phyloP scores from a whole-genome alignment of 2,797 vertebrate genomes.

The Merluccius polli region DNA sequence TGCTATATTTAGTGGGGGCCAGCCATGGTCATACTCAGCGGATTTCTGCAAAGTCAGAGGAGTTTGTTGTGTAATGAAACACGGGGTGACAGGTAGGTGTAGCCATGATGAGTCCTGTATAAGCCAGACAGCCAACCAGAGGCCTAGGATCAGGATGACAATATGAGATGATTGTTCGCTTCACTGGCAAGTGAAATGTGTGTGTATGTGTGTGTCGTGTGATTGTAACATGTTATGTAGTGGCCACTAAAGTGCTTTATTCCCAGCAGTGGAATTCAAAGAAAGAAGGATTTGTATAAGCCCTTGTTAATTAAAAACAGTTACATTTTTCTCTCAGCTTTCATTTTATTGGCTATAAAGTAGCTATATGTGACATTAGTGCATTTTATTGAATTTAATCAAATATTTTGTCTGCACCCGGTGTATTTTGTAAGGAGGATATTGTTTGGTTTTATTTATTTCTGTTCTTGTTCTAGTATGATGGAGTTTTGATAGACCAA shows the following conservation, averaged over 20 bases:
- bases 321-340: neutral
- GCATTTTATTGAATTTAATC: too few species aligned
- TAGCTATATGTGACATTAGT: too few species aligned
- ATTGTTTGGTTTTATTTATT: too few species aligned
- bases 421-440: too few species aligned
- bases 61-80: constrained; percentile 33
- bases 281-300: constrained; percentile 58
- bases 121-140: constrained; percentile 3
- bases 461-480: too few species aligned
- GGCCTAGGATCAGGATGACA: neutral
- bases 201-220: neutral
- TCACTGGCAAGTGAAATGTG: neutral
- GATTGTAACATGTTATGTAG: constrained; percentile 5
- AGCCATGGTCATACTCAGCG: constrained; percentile 55
- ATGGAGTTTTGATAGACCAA: too few species aligned
- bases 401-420: too few species aligned
- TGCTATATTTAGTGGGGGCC: constrained; percentile 58
- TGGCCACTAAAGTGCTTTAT: constrained; percentile 29
- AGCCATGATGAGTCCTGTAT: constrained; percentile 7
- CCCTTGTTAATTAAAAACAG: constrained; percentile 55
- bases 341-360: constrained; percentile 13
- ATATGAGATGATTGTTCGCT: too few species aligned
- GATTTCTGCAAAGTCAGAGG: constrained; percentile 48
- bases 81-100: constrained; percentile 26
- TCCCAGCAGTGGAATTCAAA: constrained; percentile 42